Percentiles rank a stretch among this genome's conserved stretches.
Evolutionary conservation across 2,888 invertebrate species (phyloP).

Genomic region (Deilephila porcellus): DNA sequence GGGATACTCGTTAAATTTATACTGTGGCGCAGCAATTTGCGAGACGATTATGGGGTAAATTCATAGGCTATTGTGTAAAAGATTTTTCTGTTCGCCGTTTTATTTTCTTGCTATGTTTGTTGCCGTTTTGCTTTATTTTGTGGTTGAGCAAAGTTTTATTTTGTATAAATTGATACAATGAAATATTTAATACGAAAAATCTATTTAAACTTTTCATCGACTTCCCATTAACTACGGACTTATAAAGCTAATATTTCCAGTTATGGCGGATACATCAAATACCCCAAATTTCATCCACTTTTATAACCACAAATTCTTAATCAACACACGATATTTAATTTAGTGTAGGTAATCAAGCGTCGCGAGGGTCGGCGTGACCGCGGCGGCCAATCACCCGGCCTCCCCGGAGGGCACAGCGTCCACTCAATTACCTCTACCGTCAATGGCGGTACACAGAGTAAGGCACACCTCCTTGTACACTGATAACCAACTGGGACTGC

Average conservation of each 20-base stretch:
- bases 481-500: neutral
- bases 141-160: neutral
- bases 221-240: neutral
- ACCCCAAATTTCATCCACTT: neutral
- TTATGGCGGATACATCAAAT: neutral
- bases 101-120: neutral
- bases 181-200: too few relatives aligned
- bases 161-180: too few relatives aligned
- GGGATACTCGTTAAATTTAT: conserved; percentile 25
- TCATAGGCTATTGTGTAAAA: neutral
- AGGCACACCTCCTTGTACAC: conserved; percentile 4
- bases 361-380: conserved; percentile 20
- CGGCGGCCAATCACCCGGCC: conserved; percentile 39
- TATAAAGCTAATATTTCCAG: neutral
- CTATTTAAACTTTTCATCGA: too few relatives aligned
- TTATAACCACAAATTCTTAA: conserved; percentile 5
- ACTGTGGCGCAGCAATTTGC: conserved; percentile 9
- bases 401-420: conserved; percentile 51
- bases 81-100: neutral
- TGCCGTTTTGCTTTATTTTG: neutral
- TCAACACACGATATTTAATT: conserved; percentile 30
- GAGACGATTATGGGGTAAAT: conserved; percentile 16
- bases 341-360: conserved; percentile 34
- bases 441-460: conserved; percentile 30
- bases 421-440: conserved; percentile 39